phyloP scores from a whole-genome alignment of 2,797 vertebrate genomes.

The Myotis pilosus region DNA sequence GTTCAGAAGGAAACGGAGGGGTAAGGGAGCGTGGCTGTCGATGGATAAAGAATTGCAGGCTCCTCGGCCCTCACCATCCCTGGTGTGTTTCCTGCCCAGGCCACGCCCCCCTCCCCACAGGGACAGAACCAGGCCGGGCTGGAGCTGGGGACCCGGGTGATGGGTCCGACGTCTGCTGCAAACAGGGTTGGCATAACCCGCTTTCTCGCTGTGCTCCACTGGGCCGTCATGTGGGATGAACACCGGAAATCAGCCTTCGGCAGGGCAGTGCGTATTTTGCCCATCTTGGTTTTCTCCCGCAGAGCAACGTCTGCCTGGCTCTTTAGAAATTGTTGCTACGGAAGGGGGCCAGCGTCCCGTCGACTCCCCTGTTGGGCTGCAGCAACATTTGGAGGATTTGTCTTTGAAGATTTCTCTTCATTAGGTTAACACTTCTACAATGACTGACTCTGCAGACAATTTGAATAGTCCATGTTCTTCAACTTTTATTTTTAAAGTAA shows the following conservation, averaged over 20 bases:
- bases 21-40: constrained; percentile 44
- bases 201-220: background rate
- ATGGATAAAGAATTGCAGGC: constrained; percentile 58
- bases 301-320: background rate
- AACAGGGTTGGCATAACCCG: background rate
- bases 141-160: background rate
- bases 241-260: background rate
- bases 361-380: background rate
- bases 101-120: background rate
- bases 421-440: background rate
- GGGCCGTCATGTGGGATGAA: background rate
- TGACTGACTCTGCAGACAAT: background rate
- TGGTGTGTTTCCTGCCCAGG: background rate
- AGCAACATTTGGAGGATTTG: background rate
- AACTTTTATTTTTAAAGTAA: background rate
- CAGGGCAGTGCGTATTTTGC: background rate
- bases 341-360: background rate
- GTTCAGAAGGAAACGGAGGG: constrained; percentile 81
- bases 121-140: background rate
- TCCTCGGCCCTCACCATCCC: background rate
- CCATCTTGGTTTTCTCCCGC: background rate
- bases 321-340: background rate
- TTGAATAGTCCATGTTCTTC: background rate
- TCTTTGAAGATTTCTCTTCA: background rate
- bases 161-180: background rate